Evolutionary conservation across 2,888 invertebrate genomes (phyloP).

Genomic region (Oxystoma pomonae): DNA sequence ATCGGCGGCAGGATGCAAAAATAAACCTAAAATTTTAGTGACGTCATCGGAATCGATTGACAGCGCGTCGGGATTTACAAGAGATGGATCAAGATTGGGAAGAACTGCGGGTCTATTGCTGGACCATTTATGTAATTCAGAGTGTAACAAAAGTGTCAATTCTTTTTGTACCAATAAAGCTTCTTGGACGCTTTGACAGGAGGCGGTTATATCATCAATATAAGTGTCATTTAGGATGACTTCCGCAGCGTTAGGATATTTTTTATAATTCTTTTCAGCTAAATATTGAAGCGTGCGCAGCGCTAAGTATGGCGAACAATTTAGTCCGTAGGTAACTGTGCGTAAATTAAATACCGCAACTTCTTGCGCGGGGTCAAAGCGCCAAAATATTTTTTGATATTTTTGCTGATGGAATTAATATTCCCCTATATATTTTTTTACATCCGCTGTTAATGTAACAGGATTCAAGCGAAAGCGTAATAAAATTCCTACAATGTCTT

Average conservation of each 20-base stretch:
- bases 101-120: background rate
- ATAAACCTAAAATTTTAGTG: conserved; percentile 22
- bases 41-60: background rate
- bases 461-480: conserved; percentile 1
- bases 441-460: background rate
- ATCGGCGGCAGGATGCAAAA: background rate
- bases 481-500: background rate
- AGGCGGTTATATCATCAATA: background rate
- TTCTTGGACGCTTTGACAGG: background rate
- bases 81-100: background rate
- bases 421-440: background rate
- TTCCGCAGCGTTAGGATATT: background rate
- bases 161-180: conserved; percentile 1
- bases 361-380: background rate
- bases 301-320: background rate
- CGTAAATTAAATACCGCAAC: background rate
- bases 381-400: conserved; percentile 4
- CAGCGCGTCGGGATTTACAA: background rate
- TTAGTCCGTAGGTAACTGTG: background rate
- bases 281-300: conserved; percentile 1
- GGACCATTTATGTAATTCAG: conserved; percentile 2
- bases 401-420: background rate
- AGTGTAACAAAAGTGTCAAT: background rate
- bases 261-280: background rate
- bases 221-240: conserved; percentile 2